A percentile compares a stretch with the other conserved stretches of the same genome.
Conservation (phyloP, 2,888 invertebrate genomes). For the Drosophila sordidula region DNA sequence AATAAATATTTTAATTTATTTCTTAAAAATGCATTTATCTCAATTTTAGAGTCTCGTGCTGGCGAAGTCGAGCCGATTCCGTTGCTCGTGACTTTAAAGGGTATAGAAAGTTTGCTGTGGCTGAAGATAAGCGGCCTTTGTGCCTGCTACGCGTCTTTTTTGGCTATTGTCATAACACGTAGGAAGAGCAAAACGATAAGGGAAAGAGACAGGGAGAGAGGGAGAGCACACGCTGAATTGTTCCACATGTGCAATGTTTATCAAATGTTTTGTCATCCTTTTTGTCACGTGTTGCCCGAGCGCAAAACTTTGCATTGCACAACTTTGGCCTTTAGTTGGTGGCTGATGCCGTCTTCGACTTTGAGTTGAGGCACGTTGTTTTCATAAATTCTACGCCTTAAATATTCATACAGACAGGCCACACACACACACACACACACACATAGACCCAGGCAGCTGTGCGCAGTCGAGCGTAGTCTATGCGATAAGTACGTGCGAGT, state of each 20-base stretch:
- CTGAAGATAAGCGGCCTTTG: conserved; percentile 26
- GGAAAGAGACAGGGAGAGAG: not conserved
- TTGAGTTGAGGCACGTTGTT: conserved; percentile 74
- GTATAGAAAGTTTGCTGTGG: conserved; percentile 43
- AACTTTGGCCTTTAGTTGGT: conserved; percentile 62
- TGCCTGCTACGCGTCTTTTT: conserved; percentile 10
- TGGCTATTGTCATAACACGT: conserved; percentile 62
- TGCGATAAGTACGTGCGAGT: conserved; percentile 80
- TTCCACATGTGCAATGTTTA: conserved; percentile 74
- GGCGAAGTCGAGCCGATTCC: not conserved
- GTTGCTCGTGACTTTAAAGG: conserved; percentile 6
- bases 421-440: conserved; percentile 24
- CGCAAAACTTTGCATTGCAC: conserved; percentile 68
- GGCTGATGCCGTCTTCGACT: conserved; percentile 40
- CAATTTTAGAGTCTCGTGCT: too few relatives aligned
- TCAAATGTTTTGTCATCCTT: conserved; percentile 73
- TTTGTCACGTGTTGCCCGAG: conserved; percentile 68
- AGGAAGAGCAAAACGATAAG: conserved; percentile 13
- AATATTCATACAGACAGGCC: conserved; percentile 67
- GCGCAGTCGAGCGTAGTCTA: conserved; percentile 78
- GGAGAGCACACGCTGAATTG: conserved; percentile 38
- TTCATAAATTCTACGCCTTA: conserved; percentile 75
- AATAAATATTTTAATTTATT: too few relatives aligned
- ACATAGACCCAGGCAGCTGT: conserved; percentile 64
- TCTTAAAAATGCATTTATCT: not conserved